These are phyloP conservation scores for Spermophilus dauricus DNA, from an alignment of 2,113 vertebrate species.

Conservation along the genomic window DNA sequence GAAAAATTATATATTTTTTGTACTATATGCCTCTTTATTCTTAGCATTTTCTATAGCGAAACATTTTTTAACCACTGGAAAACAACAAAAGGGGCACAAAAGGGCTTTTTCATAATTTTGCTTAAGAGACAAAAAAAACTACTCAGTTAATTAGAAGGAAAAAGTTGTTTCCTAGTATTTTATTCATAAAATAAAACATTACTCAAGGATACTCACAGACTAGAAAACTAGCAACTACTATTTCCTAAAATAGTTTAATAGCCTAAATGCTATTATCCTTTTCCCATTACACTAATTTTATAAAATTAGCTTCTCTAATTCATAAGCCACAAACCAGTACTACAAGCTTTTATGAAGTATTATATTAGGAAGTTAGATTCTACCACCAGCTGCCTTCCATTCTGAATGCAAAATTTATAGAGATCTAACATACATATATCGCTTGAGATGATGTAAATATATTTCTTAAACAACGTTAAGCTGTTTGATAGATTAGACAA, in stretches of 20 bases:
- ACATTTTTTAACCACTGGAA: slow-evolving; percentile 49
- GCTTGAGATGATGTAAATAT: slow-evolving; percentile 51
- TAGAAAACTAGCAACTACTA: slow-evolving; percentile 63
- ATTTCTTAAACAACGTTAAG: slow-evolving; percentile 60
- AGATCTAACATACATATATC: slow-evolving; percentile 39
- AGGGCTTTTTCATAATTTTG: slow-evolving; percentile 67
- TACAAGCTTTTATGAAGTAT: slow-evolving; percentile 75
- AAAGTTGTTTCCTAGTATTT: slow-evolving; percentile 45
- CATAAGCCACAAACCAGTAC: slow-evolving; percentile 74
- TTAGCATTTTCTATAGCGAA: slow-evolving; percentile 31
- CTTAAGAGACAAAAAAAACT: slow-evolving; percentile 22
- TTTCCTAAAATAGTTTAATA: slow-evolving; percentile 76
- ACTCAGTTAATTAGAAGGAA: background rate
- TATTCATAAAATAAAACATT: slow-evolving; percentile 65
- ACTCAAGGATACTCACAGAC: slow-evolving; percentile 56
- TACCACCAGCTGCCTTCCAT: slow-evolving; percentile 68
- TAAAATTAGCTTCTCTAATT: slow-evolving; percentile 82
- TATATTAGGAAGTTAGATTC: slow-evolving; percentile 70
- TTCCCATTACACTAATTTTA: slow-evolving; percentile 78
- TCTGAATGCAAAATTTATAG: slow-evolving; percentile 71
- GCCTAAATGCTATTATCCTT: slow-evolving; percentile 71
- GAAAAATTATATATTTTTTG: slow-evolving; percentile 30
- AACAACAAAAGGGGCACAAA: slow-evolving; percentile 39
- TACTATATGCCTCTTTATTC: background rate
- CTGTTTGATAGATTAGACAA: slow-evolving; percentile 62